Base-by-base conservation (phyloP, 2,888 invertebrate genomes). In the Pterostichus madidus region DNA sequence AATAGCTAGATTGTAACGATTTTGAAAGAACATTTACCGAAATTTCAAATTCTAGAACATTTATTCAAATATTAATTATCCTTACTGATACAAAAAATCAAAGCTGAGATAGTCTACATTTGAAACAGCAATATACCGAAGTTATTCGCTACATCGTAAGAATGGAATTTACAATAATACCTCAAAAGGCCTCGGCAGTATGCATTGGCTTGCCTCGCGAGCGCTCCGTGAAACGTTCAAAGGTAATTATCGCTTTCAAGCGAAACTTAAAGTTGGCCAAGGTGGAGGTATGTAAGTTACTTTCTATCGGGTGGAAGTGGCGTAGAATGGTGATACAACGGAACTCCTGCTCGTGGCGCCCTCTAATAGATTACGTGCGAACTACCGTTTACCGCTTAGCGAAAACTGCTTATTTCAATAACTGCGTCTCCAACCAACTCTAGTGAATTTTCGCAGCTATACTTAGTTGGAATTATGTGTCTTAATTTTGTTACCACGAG, bases 351-450 rank as follows among this genome's bases (percentile, higher is more conserved):
- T 73, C 73, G 73, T 17, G 11, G 80, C 64, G 32, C 64, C 64
- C 35, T 52, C 71, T 71, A 80, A 80, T 80, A 80, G 80, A 80
- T 80, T 80, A 80, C 80, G 80, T 80, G 80, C 68, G 71, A 80
- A 80, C 80, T 80, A 71, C 80, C 80, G 53, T 59, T 52, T 39
- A 59, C 77, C 35, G 49, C 80, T 80, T 68, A 80, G 68, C 80
- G 80, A 80, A 79, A 80, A 80, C 80, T 80, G 80, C 80, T 80
- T 80, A 80, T 80, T 80, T 80, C 80, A 80, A 80, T 80, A 80
- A 80, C 53, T 68, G 61, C 39, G 10, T 8, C 8, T 10, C 6
- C 53, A 11, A 2, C 44, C 73, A 64, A 32, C 32, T 11, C 64
- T 64, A 35, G 35, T 13, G 64, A 64, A 64, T 64, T 64, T 35